phyloP scores from a whole-genome alignment of 1,140 invertebrate species.

The Eriosoma lanigerum region DNA sequence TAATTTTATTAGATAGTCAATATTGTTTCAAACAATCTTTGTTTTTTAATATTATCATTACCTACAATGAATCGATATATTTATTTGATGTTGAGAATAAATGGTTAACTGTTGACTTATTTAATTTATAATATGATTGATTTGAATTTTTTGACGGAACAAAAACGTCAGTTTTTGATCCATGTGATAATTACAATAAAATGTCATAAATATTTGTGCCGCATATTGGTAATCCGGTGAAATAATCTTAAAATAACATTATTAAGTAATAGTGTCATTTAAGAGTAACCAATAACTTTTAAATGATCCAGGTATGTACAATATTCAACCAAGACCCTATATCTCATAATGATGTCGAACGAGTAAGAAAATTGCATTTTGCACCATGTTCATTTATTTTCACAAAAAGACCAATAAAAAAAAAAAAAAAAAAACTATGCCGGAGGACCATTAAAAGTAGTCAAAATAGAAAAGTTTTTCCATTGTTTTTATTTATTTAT shows the following conservation, averaged over 20 bases:
- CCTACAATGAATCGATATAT: no score
- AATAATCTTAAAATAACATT: conserved; percentile 2
- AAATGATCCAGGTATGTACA: not conserved
- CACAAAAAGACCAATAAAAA: not conserved
- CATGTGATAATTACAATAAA: not conserved
- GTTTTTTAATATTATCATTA: no score
- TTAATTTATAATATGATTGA: not conserved
- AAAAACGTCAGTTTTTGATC: not conserved
- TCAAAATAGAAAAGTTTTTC: conserved; percentile 13
- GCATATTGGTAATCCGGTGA: not conserved
- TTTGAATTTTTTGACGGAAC: not conserved
- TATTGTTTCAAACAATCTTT: no score
- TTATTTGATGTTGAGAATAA: no score
- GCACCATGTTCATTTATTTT: not conserved
- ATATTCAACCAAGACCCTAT: not conserved
- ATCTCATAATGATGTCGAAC: conserved; percentile 5
- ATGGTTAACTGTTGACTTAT: not conserved
- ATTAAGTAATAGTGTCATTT: conserved; percentile 4
- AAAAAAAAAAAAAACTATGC: conserved; percentile 9
- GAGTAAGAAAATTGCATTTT: conserved; percentile 13
- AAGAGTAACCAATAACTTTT: conserved; percentile 27
- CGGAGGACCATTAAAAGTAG: not conserved
- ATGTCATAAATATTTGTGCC: not conserved
- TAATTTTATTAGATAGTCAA: no score
- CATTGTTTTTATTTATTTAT: not conserved